phyloP scores from a whole-genome alignment of 1,140 invertebrate species.

The Drosophila guanche region DNA sequence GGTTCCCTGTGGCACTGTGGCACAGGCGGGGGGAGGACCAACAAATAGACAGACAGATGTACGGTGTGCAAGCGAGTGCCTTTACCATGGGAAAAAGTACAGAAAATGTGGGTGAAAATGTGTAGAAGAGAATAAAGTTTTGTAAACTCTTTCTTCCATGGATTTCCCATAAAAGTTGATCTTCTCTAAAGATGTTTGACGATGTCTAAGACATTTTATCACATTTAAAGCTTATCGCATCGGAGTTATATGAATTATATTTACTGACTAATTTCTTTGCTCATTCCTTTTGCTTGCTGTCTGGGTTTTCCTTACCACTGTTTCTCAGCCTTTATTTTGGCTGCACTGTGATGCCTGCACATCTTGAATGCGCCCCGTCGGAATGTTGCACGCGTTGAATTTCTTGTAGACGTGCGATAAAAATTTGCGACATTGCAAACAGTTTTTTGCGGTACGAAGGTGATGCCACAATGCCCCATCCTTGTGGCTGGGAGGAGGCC shows the following conservation, averaged over 20 bases:
- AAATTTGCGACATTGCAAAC: slow-evolving; percentile 82
- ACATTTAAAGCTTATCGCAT: too few relatives aligned
- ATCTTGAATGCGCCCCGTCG: slow-evolving; percentile 58
- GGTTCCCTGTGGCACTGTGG: slow-evolving; percentile 10
- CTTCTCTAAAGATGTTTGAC: too few relatives aligned
- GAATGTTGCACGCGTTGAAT: slow-evolving; percentile 80
- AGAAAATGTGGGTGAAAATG: neutral
- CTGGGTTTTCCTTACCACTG: slow-evolving; percentile 9
- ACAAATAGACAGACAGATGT: slow-evolving; percentile 76
- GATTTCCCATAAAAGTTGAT: too few relatives aligned
- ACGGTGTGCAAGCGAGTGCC: slow-evolving; percentile 50
- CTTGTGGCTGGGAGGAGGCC: neutral
- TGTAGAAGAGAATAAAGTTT: neutral
- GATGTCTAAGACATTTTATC: too few relatives aligned
- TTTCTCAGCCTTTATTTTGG: slow-evolving; percentile 31
- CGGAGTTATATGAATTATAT: too few relatives aligned
- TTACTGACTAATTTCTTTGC: too few relatives aligned
- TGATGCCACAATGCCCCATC: slow-evolving; percentile 22
- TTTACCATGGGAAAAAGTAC: too few relatives aligned
- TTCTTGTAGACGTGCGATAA: slow-evolving; percentile 83
- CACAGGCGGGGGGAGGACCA: slow-evolving; percentile 15
- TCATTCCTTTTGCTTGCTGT: too few relatives aligned
- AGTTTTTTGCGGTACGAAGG: slow-evolving; percentile 68
- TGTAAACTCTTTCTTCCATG: too few relatives aligned
- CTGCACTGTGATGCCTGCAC: slow-evolving; percentile 53